A percentile compares a stretch with the other conserved stretches of the same genome.
Conservation (phyloP, 1,140 invertebrate genomes). For the Tribolium castaneum region DNA sequence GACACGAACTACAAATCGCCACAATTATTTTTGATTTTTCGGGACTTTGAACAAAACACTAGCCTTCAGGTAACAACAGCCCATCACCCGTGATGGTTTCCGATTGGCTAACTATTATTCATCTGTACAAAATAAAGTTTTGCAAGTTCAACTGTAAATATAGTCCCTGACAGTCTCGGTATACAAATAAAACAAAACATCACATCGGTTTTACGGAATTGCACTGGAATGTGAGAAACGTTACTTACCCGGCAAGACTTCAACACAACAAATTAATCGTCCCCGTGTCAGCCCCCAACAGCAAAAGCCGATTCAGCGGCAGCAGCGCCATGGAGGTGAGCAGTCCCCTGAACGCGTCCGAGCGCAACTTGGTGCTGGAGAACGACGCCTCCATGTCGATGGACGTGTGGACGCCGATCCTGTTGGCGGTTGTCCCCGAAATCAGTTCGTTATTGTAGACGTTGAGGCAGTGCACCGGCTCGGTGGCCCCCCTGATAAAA, state of each 20-base stretch:
- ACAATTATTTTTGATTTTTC: not conserved
- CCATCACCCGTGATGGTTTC: not conserved
- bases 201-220: slow-evolving; percentile 1
- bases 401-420: slow-evolving; percentile 88
- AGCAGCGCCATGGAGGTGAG: slow-evolving; percentile 89
- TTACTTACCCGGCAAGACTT: slow-evolving; percentile 49
- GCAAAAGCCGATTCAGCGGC: slow-evolving; percentile 87
- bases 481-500: slow-evolving; percentile 78
- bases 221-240: slow-evolving; percentile 6
- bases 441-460: slow-evolving; percentile 81
- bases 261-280: slow-evolving; percentile 87
- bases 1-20: not conserved
- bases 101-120: not conserved
- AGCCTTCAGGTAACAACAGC: not conserved
- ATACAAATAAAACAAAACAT: slow-evolving; percentile 3
- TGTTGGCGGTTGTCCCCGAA: slow-evolving; percentile 87
- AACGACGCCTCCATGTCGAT: slow-evolving; percentile 79
- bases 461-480: slow-evolving; percentile 89
- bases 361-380: slow-evolving; percentile 85
- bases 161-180: slow-evolving; percentile 4
- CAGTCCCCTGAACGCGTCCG: slow-evolving; percentile 91
- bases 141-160: slow-evolving; percentile 9
- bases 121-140: slow-evolving; percentile 8
- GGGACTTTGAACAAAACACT: slow-evolving; percentile 1
- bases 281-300: slow-evolving; percentile 92